Evolutionary conservation across 2,113 vertebrate genomes (phyloP).

Genomic region (Vimba vimba): DNA sequence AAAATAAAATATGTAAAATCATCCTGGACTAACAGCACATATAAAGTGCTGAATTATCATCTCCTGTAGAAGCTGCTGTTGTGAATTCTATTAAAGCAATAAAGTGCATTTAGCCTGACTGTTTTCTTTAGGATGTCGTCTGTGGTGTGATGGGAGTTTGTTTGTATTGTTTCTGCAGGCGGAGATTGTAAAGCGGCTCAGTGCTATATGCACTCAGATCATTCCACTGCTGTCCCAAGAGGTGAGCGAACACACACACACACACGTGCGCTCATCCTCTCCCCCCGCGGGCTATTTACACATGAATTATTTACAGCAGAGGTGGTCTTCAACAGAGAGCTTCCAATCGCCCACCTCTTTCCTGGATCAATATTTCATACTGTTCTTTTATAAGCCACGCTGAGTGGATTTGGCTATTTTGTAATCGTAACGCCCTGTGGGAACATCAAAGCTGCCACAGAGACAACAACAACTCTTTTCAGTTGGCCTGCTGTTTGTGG

Average conservation of each 20-base stretch:
- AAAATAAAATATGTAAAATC: background rate
- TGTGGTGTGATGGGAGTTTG: slow-evolving; percentile 14
- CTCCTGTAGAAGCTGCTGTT: background rate
- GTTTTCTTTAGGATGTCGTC: slow-evolving; percentile 26
- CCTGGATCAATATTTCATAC: slow-evolving; percentile 55
- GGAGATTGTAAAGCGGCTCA: slow-evolving; percentile 61
- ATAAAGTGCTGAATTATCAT: background rate
- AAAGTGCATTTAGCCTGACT: background rate
- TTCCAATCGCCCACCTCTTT: slow-evolving; percentile 19
- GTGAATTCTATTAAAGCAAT: background rate
- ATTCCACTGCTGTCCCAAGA: slow-evolving; percentile 61
- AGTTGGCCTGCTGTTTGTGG: background rate
- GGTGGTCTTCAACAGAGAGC: slow-evolving; percentile 43
- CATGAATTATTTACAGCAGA: slow-evolving; percentile 54
- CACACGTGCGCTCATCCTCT: background rate
- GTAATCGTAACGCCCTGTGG: slow-evolving; percentile 15
- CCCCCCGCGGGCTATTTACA: slow-evolving; percentile 36
- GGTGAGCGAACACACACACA: slow-evolving; percentile 41
- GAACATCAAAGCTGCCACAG: background rate
- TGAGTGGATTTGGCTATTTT: slow-evolving; percentile 37
- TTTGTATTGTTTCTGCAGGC: slow-evolving; percentile 51
- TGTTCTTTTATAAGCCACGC: slow-evolving; percentile 36
- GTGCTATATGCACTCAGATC: slow-evolving; percentile 61
- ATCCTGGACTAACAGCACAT: background rate
- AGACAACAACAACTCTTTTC: background rate